A percentile compares a stretch with the other conserved stretches of the same genome.
Conservation (phyloP, 2,797 vertebrate genomes). For the Coregonus suidteri region DNA sequence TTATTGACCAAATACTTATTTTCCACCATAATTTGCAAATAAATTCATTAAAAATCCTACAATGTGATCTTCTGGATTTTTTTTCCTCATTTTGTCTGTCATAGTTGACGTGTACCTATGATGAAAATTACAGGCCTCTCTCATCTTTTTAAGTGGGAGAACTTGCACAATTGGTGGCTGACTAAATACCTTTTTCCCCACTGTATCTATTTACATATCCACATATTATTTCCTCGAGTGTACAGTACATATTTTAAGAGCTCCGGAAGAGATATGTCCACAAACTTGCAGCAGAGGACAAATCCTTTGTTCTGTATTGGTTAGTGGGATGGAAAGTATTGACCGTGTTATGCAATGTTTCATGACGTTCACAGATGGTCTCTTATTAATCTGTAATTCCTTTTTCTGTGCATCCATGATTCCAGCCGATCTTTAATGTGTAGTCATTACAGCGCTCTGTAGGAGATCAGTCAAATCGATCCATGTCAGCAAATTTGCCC, state of each 20-base stretch:
- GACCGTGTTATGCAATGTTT: constrained; percentile 61
- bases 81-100: no score
- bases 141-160: no score
- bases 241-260: constrained; percentile 55
- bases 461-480: constrained; percentile 73
- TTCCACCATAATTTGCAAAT: no score
- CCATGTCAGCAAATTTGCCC: constrained; percentile 72
- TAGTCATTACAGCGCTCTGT: constrained; percentile 69
- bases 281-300: constrained; percentile 60
- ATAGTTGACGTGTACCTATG: no score
- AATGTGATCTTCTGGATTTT: no score
- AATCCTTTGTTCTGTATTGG: constrained; percentile 69
- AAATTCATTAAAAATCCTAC: no score
- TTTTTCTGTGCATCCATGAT: constrained; percentile 71
- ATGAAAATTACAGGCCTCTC: no score
- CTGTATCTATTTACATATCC: constrained; percentile 55
- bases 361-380: constrained; percentile 60
- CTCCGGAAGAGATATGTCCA: constrained; percentile 64
- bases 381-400: constrained; percentile 74
- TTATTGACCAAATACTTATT: no score
- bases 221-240: constrained; percentile 40
- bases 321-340: constrained; percentile 59
- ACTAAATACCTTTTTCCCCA: no score
- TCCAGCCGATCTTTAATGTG: constrained; percentile 70
- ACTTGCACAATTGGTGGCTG: no score